phyloP scores from a whole-genome alignment of 2,888 invertebrate species.

The Hymenopus coronatus region DNA sequence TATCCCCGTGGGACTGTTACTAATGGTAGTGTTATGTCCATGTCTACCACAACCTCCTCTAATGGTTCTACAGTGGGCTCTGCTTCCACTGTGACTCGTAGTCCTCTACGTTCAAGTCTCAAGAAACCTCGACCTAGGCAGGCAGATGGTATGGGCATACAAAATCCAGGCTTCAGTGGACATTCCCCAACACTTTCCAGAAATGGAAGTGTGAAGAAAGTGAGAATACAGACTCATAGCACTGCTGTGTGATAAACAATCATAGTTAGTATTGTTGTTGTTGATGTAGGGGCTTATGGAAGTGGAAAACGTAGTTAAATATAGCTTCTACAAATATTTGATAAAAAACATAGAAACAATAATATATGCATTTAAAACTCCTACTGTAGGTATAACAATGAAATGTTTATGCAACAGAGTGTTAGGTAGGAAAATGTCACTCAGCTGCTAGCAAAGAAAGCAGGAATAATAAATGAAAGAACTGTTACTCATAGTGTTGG shows the following conservation, averaged over 20 bases:
- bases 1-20: constrained; percentile 60
- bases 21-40: constrained; percentile 43
- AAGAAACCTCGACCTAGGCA: constrained; percentile 64
- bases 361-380: not conserved
- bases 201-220: constrained; percentile 86
- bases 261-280: not conserved
- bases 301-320: not conserved
- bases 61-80: constrained; percentile 48
- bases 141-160: constrained; percentile 68
- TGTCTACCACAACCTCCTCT: constrained; percentile 49
- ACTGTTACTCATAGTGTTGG: no score
- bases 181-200: constrained; percentile 79
- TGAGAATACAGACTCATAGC: constrained; percentile 87
- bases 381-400: not conserved
- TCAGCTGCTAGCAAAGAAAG: no score
- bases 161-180: constrained; percentile 81
- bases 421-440: no score
- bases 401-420: not conserved
- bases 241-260: constrained; percentile 67
- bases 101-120: constrained; percentile 74
- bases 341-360: not conserved
- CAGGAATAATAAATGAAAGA: no score
- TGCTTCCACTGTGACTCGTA: constrained; percentile 50
- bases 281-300: not conserved
- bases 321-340: not conserved